Evolutionary conservation across 2,113 vertebrate genomes (phyloP).

Genomic region (Paracanthobrama guichenoti): DNA sequence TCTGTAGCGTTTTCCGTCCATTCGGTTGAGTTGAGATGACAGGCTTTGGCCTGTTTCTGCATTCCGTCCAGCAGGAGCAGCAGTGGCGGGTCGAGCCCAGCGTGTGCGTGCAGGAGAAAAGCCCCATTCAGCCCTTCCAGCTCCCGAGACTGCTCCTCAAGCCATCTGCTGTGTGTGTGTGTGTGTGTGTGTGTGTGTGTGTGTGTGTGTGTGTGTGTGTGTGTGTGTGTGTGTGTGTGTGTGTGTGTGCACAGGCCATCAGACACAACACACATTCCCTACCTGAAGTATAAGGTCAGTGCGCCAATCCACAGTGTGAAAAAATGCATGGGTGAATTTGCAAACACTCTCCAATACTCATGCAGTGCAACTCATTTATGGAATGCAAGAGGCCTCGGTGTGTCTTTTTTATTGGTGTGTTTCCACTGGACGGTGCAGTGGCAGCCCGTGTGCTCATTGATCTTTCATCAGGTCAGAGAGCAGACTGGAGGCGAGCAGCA

Average conservation of each 20-base stretch:
- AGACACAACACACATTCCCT: not conserved
- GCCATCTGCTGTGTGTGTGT: constrained; percentile 66
- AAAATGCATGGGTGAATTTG: not conserved
- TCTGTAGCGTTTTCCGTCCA: no score
- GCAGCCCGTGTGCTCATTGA: constrained; percentile 66
- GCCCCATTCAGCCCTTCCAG: constrained; percentile 53
- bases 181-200: not conserved
- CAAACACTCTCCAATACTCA: not conserved
- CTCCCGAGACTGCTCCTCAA: constrained; percentile 67
- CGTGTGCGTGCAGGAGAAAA: not conserved
- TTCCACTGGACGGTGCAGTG: constrained; percentile 67
- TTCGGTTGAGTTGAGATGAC: not conserved
- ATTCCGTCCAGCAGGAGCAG: constrained; percentile 79
- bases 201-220: not conserved
- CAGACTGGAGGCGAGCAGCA: constrained; percentile 65
- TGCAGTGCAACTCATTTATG: not conserved
- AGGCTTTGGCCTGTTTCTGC: constrained; percentile 32
- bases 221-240: not conserved
- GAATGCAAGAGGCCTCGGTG: constrained; percentile 61
- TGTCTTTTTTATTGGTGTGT: constrained; percentile 63
- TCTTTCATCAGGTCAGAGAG: constrained; percentile 73
- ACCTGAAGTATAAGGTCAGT: not conserved
- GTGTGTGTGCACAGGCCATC: not conserved
- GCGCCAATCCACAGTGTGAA: not conserved
- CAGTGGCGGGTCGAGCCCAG: constrained; percentile 53